These are phyloP conservation scores for Parnassius smintheus DNA, from an alignment of 2,888 invertebrate species.

Conservation along the genomic window DNA sequence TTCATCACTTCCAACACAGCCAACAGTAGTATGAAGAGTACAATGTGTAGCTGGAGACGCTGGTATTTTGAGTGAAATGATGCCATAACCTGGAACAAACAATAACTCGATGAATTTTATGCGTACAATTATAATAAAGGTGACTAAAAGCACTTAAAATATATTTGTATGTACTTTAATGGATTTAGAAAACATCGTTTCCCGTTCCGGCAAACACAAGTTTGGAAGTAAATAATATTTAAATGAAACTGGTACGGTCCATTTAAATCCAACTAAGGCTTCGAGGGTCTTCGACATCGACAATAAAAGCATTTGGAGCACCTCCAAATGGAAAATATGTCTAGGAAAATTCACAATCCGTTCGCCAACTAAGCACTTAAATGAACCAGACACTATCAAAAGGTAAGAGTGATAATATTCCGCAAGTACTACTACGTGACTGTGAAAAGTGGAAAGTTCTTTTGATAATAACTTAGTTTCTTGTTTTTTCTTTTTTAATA, in stretches of 20 bases:
- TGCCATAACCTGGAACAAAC: slow-evolving; percentile 82
- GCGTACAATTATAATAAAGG: not conserved
- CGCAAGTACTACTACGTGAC: slow-evolving; percentile 18
- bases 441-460: slow-evolving; percentile 6
- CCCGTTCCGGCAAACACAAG: slow-evolving; percentile 22
- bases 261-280: slow-evolving; percentile 50
- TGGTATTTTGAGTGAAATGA: slow-evolving; percentile 82
- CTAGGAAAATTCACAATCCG: slow-evolving; percentile 45
- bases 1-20: slow-evolving; percentile 77
- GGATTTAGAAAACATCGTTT: slow-evolving; percentile 8
- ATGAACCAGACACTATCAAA: slow-evolving; percentile 42
- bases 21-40: slow-evolving; percentile 82
- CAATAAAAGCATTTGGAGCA: slow-evolving; percentile 69
- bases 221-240: slow-evolving; percentile 31
- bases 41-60: slow-evolving; percentile 81
- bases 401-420: slow-evolving; percentile 53
- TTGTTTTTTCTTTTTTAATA: too few species aligned
- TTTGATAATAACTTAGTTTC: slow-evolving; percentile 1
- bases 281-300: slow-evolving; percentile 55
- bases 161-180: slow-evolving; percentile 1
- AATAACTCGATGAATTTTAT: slow-evolving; percentile 5
- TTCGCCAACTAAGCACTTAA: slow-evolving; percentile 38
- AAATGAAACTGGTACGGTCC: slow-evolving; percentile 46
- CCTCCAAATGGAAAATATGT: slow-evolving; percentile 68
- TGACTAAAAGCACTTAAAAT: slow-evolving; percentile 3